Conservation (phyloP, 2,797 vertebrate genomes). For the Lacerta viridis region DNA sequence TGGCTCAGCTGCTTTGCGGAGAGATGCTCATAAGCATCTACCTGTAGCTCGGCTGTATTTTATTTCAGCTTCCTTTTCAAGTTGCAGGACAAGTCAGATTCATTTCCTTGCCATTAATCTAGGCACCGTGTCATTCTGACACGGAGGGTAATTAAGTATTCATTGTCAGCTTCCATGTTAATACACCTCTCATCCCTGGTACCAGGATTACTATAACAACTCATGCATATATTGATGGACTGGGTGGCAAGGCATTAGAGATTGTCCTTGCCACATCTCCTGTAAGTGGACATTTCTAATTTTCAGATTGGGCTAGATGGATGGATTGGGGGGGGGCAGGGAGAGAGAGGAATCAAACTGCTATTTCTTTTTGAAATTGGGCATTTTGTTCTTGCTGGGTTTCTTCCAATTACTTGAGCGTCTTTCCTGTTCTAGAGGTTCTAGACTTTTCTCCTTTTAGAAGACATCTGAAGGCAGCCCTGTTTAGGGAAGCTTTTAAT, state of each 20-base stretch:
- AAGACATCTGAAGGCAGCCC: too few relatives aligned
- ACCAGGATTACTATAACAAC: background rate
- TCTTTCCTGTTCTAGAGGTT: too few relatives aligned
- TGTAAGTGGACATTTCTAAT: background rate
- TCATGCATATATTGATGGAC: background rate
- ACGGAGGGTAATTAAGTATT: background rate
- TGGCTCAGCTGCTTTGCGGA: background rate
- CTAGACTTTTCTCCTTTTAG: too few relatives aligned
- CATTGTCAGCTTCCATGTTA: conserved; percentile 1
- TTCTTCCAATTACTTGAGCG: too few relatives aligned
- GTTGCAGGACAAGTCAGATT: conserved; percentile 11
- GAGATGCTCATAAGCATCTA: background rate
- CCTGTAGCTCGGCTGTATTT: background rate
- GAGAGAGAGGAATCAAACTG: too few relatives aligned
- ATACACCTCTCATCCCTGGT: background rate
- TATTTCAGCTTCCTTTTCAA: conserved; percentile 17
- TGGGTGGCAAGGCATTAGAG: background rate
- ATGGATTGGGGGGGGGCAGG: background rate
- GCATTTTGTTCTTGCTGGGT: too few relatives aligned
- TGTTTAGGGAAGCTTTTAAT: too few relatives aligned
- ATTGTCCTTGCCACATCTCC: background rate
- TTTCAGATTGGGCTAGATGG: background rate
- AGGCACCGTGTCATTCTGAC: conserved; percentile 6
- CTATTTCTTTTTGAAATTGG: background rate
- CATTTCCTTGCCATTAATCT: conserved; percentile 29